phyloP scores from a whole-genome alignment of 2,113 vertebrate species.

The Prietella phreatophila region DNA sequence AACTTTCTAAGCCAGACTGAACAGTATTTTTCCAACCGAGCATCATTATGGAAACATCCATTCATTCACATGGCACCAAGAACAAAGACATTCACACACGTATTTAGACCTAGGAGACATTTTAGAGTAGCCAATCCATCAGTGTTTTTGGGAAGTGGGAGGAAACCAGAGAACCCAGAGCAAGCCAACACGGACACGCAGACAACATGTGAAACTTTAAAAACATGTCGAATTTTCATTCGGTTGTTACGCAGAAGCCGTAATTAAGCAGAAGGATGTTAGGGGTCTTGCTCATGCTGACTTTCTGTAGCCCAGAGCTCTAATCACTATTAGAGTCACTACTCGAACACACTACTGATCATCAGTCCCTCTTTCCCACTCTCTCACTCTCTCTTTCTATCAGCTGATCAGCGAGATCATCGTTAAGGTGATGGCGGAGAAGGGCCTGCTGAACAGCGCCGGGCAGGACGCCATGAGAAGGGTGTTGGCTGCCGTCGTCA shows the following conservation, averaged over 20 bases:
- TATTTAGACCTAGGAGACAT: too few relatives aligned
- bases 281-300: neutral
- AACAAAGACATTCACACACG: neutral
- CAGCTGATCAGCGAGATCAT: conserved; percentile 68
- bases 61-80: neutral
- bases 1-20: too few relatives aligned
- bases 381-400: conserved; percentile 5
- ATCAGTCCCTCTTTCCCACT: neutral
- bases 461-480: conserved; percentile 65
- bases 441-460: conserved; percentile 56
- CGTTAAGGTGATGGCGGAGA: conserved; percentile 66
- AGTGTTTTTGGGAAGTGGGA: neutral
- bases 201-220: neutral
- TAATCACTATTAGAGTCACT: neutral
- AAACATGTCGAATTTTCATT: neutral
- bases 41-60: neutral
- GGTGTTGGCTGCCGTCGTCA: conserved; percentile 59
- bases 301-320: neutral
- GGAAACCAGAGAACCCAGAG: neutral
- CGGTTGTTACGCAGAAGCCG: neutral
- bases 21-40: too few relatives aligned
- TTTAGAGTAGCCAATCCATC: neutral
- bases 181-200: neutral
- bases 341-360: neutral
- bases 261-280: too few relatives aligned